Conservation (phyloP, 2,888 invertebrate genomes). For the Patella ulyssiponensis region DNA sequence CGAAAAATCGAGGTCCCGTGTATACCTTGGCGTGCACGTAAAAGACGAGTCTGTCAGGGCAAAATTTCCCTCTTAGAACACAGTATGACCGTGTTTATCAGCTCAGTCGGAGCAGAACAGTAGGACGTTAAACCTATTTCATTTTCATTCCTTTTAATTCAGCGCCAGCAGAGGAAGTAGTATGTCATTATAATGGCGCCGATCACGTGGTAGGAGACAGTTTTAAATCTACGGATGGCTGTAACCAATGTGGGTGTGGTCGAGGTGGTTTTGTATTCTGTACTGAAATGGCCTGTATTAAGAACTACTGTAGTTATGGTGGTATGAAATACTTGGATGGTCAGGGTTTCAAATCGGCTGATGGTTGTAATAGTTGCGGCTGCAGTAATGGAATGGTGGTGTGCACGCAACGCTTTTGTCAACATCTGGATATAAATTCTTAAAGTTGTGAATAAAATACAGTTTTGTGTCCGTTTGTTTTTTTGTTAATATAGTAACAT, state of each 20-base stretch:
- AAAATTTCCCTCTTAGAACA: no score
- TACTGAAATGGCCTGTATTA: constrained; percentile 26
- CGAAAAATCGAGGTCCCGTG: no score
- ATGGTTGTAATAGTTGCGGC: constrained; percentile 22
- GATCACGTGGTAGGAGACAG: constrained; percentile 22
- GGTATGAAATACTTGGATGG: constrained; percentile 15
- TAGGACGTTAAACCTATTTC: no score
- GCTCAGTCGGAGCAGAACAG: no score
- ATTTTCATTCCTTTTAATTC: no score
- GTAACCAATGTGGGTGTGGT: constrained; percentile 29
- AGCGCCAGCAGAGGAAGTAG: background rate
- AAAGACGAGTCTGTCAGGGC: no score
- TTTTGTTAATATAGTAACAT: no score
- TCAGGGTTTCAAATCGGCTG: constrained; percentile 14
- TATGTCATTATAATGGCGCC: constrained; percentile 21
- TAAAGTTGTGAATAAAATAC: no score
- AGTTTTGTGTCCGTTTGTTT: no score
- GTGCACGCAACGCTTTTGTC: constrained; percentile 19
- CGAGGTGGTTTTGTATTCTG: constrained; percentile 22
- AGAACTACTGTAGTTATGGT: constrained; percentile 12
- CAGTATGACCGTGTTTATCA: no score
- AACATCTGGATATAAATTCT: no score
- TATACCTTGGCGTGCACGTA: no score
- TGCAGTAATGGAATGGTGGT: background rate
- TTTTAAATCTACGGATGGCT: constrained; percentile 27